These are phyloP conservation scores for Idris sp. DNA, from an alignment of 1,140 invertebrate species.

Conservation along the genomic window DNA sequence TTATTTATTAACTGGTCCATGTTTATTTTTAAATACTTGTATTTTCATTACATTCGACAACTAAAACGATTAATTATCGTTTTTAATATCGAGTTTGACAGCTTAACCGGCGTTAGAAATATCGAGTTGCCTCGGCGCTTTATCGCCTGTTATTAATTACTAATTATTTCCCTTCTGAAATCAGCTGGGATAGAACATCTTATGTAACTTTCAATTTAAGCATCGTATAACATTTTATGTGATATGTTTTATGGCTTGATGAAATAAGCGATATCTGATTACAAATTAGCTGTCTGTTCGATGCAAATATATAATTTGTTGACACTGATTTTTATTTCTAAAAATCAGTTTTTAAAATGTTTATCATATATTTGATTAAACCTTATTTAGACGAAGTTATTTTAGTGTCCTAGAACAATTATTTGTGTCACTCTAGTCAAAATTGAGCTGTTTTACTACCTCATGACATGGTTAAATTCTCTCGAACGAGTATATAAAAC, in stretches of 20 bases:
- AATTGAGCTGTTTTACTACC: too few species aligned
- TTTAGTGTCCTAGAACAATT: too few species aligned
- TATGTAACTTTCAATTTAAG: slow-evolving; percentile 51
- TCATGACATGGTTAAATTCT: too few species aligned
- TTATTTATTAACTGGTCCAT: slow-evolving; percentile 20
- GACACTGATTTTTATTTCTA: too few species aligned
- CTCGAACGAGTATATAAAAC: too few species aligned
- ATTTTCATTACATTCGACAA: slow-evolving; percentile 32
- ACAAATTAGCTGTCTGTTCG: slow-evolving; percentile 16
- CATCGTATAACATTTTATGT: slow-evolving; percentile 36
- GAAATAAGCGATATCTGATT: slow-evolving; percentile 26
- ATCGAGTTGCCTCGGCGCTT: slow-evolving; percentile 28
- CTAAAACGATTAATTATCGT: slow-evolving; percentile 25
- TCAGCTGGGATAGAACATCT: slow-evolving; percentile 26
- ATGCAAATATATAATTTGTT: background rate
- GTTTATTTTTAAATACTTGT: slow-evolving; percentile 31
- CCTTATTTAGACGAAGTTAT: too few species aligned
- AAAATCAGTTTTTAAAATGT: too few species aligned
- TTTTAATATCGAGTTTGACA: slow-evolving; percentile 39
- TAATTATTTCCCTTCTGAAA: slow-evolving; percentile 39
- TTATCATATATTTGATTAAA: too few species aligned
- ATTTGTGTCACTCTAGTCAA: too few species aligned
- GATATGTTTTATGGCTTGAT: slow-evolving; percentile 34
- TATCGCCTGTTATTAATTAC: slow-evolving; percentile 45
- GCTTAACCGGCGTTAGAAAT: slow-evolving; percentile 43